Conservation (phyloP, 2,113 vertebrate species). For the Cyprinodon variegatus region DNA sequence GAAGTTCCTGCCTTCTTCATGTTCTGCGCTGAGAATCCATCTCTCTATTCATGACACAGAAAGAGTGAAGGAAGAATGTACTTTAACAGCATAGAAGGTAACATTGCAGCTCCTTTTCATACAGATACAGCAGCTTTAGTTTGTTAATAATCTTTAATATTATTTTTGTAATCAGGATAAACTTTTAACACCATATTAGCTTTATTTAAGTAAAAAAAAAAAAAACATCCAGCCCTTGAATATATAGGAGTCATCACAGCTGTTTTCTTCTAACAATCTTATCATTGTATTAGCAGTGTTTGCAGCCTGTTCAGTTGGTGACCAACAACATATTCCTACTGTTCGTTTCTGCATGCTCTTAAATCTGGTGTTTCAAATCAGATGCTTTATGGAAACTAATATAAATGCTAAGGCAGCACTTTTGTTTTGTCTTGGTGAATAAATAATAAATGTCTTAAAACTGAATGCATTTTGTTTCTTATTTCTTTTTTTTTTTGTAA, state of each 20-base stretch:
- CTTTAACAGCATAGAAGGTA: constrained; percentile 42
- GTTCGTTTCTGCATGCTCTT: constrained; percentile 79
- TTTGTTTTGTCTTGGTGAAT: constrained; percentile 58
- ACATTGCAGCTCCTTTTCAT: constrained; percentile 41
- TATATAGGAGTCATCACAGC: constrained; percentile 25
- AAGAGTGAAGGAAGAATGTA: constrained; percentile 47
- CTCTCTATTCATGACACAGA: constrained; percentile 10
- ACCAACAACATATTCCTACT: constrained; percentile 41
- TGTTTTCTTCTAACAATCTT: constrained; percentile 42
- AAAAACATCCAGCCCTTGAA: neutral
- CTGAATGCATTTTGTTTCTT: neutral
- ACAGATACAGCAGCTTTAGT: constrained; percentile 38
- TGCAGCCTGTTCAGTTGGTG: constrained; percentile 60
- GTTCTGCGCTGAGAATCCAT: constrained; percentile 14
- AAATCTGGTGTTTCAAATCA: constrained; percentile 73
- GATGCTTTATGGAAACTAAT: constrained; percentile 62
- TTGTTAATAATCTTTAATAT: constrained; percentile 50
- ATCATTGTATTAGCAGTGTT: constrained; percentile 49
- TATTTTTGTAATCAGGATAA: constrained; percentile 64
- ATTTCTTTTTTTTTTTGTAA: neutral
- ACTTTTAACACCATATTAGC: constrained; percentile 14
- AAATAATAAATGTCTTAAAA: constrained; percentile 77
- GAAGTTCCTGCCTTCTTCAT: constrained; percentile 26
- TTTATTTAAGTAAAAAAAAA: neutral
- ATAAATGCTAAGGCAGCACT: constrained; percentile 60